These are phyloP conservation scores for Campoplex capitator DNA, from an alignment of 2,888 invertebrate genomes.

Conservation along the genomic window DNA sequence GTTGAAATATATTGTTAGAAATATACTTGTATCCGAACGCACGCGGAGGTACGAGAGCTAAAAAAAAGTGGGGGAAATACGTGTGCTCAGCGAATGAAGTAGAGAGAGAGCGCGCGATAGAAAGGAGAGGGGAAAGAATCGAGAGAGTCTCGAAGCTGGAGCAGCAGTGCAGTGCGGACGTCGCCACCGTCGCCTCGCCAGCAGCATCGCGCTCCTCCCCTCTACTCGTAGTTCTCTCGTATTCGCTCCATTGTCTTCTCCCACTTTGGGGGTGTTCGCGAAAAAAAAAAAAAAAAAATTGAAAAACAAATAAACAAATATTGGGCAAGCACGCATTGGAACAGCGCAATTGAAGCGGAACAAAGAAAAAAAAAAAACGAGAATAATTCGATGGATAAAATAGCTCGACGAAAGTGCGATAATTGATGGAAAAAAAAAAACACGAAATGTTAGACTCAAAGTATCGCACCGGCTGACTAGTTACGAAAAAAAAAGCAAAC, in stretches of 20 bases:
- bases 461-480: conserved; percentile 1
- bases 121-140: conserved; percentile 40
- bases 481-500: not conserved
- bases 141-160: conserved; percentile 33
- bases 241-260: conserved; percentile 49
- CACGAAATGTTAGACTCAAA: not conserved
- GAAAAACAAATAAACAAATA: conserved; percentile 31
- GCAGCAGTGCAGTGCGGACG: conserved; percentile 64
- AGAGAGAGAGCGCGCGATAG: conserved; percentile 64
- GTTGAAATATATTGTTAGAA: not conserved
- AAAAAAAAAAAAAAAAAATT: conserved; percentile 28
- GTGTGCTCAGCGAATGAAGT: conserved; percentile 5
- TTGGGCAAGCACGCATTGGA: not conserved
- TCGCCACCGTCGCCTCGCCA: conserved; percentile 60
- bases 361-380: not conserved
- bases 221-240: conserved; percentile 2
- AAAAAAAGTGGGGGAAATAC: not conserved
- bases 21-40: not conserved
- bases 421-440: not conserved
- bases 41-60: not conserved
- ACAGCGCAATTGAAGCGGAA: not conserved
- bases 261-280: not conserved
- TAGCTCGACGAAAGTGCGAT: not conserved
- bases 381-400: not conserved
- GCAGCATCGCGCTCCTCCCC: conserved; percentile 38